Evolutionary conservation across 2,888 invertebrate genomes (phyloP).

Genomic region (Mythimna vitellina): DNA sequence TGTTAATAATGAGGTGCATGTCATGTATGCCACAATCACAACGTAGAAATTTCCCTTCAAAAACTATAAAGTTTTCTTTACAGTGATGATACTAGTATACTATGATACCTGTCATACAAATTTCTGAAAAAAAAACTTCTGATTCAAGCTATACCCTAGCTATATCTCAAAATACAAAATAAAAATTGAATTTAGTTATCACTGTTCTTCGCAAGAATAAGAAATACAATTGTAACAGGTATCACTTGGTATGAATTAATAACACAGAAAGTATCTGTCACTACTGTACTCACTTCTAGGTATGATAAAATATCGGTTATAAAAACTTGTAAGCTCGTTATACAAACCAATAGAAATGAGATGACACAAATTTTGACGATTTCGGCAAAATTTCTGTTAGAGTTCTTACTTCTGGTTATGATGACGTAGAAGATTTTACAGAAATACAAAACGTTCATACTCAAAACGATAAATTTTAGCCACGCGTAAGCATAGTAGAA

Average conservation of each 20-base stretch:
- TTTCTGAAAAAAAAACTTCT: neutral
- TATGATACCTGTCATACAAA: neutral
- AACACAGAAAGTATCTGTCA: slow-evolving; percentile 44
- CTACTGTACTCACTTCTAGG: slow-evolving; percentile 18
- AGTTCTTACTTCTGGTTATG: slow-evolving; percentile 48
- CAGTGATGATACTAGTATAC: neutral
- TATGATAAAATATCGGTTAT: slow-evolving; percentile 72
- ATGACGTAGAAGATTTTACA: slow-evolving; percentile 76
- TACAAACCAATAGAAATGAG: slow-evolving; percentile 74
- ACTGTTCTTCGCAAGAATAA: slow-evolving; percentile 57
- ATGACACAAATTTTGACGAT: slow-evolving; percentile 67
- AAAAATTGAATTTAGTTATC: neutral
- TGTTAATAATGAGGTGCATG: neutral
- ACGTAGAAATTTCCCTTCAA: neutral
- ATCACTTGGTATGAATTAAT: slow-evolving; percentile 69
- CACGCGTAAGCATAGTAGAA: slow-evolving; percentile 70
- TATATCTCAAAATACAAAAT: too few relatives aligned
- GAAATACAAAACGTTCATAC: slow-evolving; percentile 76
- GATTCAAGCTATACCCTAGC: too few relatives aligned
- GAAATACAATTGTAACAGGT: slow-evolving; percentile 65
- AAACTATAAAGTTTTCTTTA: neutral
- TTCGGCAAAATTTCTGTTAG: slow-evolving; percentile 41
- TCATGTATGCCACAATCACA: neutral
- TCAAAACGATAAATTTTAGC: slow-evolving; percentile 74
- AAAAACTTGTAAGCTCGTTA: slow-evolving; percentile 79